Conservation (phyloP, 1,140 invertebrate species). For the Bradynema listronoti region DNA sequence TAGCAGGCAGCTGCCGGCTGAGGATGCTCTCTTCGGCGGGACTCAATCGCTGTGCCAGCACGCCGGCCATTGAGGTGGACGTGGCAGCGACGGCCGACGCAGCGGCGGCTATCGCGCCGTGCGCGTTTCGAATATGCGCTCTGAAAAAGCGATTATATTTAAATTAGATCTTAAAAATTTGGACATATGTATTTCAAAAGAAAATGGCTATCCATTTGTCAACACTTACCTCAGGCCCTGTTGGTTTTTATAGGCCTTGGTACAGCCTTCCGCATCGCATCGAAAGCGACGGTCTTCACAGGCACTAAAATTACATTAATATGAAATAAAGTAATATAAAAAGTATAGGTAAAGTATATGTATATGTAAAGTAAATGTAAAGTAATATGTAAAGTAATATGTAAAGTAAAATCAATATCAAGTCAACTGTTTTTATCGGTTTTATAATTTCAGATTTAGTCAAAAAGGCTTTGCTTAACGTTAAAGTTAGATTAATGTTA, state of each 20-base stretch:
- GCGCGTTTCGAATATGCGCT: slow-evolving; percentile 2
- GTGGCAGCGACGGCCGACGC: too few relatives aligned
- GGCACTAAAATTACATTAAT: neutral
- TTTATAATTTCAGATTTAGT: neutral
- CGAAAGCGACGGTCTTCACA: slow-evolving; percentile 8
- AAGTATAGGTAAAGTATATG: too few relatives aligned
- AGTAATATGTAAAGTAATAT: neutral
- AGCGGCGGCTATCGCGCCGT: neutral
- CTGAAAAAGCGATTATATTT: neutral
- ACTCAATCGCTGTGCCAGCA: slow-evolving; percentile 10
- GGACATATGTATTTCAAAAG: neutral
- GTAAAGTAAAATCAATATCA: neutral
- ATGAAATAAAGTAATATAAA: neutral
- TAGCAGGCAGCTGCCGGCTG: slow-evolving; percentile 22
- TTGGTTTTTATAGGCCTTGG: slow-evolving; percentile 19
- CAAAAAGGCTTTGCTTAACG: too few relatives aligned
- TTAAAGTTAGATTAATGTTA: too few relatives aligned
- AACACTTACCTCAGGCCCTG: slow-evolving; percentile 19
- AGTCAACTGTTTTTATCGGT: too few relatives aligned
- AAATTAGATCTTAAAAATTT: slow-evolving; percentile 4
- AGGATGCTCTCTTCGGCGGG: slow-evolving; percentile 20
- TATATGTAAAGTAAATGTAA: neutral
- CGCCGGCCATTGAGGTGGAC: too few relatives aligned
- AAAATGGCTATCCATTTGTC: neutral
- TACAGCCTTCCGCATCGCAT: slow-evolving; percentile 16